Percentiles rank a stretch among this genome's conserved stretches.
Evolutionary conservation across 2,888 invertebrate genomes (phyloP).

Genomic region (Seira ritae): DNA sequence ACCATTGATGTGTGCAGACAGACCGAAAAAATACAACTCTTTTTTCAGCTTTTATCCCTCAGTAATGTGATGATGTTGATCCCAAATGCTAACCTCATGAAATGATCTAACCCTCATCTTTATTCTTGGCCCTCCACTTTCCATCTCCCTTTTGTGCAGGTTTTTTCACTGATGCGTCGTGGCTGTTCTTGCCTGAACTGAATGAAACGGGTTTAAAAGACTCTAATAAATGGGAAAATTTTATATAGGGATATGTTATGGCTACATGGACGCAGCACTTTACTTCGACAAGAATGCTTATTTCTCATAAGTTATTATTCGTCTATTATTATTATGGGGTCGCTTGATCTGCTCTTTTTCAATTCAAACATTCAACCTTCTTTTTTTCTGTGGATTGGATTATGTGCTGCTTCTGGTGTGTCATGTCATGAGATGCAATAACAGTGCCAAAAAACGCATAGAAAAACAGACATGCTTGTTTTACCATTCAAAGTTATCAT

Average conservation of each 20-base stretch:
- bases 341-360: slow-evolving; percentile 48
- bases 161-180: no score
- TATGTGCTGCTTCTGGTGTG: neutral
- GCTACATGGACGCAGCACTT: neutral
- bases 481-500: slow-evolving; percentile 19
- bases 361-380: slow-evolving; percentile 1
- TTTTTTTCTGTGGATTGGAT: slow-evolving; percentile 15
- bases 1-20: slow-evolving; percentile 10
- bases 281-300: neutral
- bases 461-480: neutral
- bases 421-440: neutral
- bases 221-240: neutral
- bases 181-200: neutral
- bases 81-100: neutral
- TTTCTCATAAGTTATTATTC: slow-evolving; percentile 27
- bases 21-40: neutral
- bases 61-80: no score
- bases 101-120: slow-evolving; percentile 5
- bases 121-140: neutral
- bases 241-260: neutral
- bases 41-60: neutral
- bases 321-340: slow-evolving; percentile 43
- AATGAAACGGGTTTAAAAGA: slow-evolving; percentile 8
- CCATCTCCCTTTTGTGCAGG: no score
- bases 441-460: slow-evolving; percentile 36